Percentiles rank a stretch among this genome's conserved stretches.
phyloP scores from a whole-genome alignment of 2,888 invertebrate genomes.

The Caenorhabditis sinica region DNA sequence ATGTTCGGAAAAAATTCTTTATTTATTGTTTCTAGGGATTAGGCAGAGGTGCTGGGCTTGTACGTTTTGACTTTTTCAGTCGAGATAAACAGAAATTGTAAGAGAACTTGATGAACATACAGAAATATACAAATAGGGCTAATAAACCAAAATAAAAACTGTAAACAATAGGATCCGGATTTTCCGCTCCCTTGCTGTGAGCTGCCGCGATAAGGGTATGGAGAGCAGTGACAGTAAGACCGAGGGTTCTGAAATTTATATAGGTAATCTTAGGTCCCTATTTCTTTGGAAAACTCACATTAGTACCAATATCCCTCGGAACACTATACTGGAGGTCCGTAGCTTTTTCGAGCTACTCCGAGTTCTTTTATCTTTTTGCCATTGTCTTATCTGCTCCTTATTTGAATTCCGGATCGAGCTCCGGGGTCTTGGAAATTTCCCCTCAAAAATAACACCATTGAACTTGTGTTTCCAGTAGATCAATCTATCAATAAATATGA shows the following conservation, averaged over 20 bases:
- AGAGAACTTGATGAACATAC: slow-evolving; percentile 14
- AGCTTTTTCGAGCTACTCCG: slow-evolving; percentile 15
- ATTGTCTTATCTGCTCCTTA: slow-evolving; percentile 17
- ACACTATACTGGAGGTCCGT: neutral
- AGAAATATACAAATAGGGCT: slow-evolving; percentile 23
- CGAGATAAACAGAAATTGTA: neutral
- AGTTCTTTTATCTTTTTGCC: slow-evolving; percentile 14
- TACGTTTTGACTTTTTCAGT: slow-evolving; percentile 8
- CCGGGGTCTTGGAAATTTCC: slow-evolving; percentile 24
- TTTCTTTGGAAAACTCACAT: slow-evolving; percentile 12
- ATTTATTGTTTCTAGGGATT: neutral
- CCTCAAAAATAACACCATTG: slow-evolving; percentile 24
- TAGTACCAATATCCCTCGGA: neutral
- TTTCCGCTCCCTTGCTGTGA: neutral
- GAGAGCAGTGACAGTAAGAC: neutral
- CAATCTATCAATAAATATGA: slow-evolving; percentile 31
- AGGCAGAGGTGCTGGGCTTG: neutral
- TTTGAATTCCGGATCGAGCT: slow-evolving; percentile 10
- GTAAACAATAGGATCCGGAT: slow-evolving; percentile 17
- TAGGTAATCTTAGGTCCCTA: neutral
- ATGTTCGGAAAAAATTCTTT: neutral
- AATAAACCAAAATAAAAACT: slow-evolving; percentile 21
- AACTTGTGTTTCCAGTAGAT: slow-evolving; percentile 29
- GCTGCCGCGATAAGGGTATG: neutral
- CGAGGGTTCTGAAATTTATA: slow-evolving; percentile 23